Evolutionary conservation across 1,140 invertebrate genomes (phyloP).

Genomic region (Liolophura sinensis): DNA sequence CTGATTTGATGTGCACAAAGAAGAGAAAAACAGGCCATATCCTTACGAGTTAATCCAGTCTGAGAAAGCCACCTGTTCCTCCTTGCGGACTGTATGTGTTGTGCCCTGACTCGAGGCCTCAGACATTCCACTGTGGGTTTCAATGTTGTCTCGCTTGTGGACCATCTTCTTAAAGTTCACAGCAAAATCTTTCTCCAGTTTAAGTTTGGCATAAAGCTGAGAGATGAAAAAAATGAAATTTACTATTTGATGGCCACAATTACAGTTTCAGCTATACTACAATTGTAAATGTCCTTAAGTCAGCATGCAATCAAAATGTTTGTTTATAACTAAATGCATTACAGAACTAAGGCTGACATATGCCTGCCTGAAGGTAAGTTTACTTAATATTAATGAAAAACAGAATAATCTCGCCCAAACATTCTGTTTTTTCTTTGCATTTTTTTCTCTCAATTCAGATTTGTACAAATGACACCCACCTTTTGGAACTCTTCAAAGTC

Average conservation of each 20-base stretch:
- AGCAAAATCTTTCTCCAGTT: constrained; percentile 81
- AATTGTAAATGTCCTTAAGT: neutral
- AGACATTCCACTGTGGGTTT: constrained; percentile 91
- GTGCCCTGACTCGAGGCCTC: constrained; percentile 90
- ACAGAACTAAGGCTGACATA: neutral
- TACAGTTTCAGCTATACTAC: neutral
- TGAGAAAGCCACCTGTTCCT: constrained; percentile 97
- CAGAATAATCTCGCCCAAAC: neutral
- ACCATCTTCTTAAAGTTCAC: constrained; percentile 90
- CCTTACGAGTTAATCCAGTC: constrained; percentile 92
- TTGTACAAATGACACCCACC: constrained; percentile 47
- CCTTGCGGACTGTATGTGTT: constrained; percentile 73
- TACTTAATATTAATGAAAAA: neutral
- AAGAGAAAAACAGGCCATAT: neutral
- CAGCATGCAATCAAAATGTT: neutral
- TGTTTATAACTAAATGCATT: neutral
- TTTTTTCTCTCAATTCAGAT: too few relatives aligned
- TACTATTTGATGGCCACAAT: neutral
- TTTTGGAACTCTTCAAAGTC: constrained; percentile 84
- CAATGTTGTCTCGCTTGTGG: constrained; percentile 89
- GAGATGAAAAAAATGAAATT: constrained; percentile 30
- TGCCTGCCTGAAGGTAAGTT: too few relatives aligned
- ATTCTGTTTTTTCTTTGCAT: too few relatives aligned
- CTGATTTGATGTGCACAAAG: too few relatives aligned
- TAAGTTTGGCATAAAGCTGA: constrained; percentile 84